A percentile compares a stretch with the other conserved stretches of the same genome.
These are phyloP conservation scores for Craterocephalus amniculus DNA, from an alignment of 2,797 vertebrate genomes.

Conservation along the genomic window DNA sequence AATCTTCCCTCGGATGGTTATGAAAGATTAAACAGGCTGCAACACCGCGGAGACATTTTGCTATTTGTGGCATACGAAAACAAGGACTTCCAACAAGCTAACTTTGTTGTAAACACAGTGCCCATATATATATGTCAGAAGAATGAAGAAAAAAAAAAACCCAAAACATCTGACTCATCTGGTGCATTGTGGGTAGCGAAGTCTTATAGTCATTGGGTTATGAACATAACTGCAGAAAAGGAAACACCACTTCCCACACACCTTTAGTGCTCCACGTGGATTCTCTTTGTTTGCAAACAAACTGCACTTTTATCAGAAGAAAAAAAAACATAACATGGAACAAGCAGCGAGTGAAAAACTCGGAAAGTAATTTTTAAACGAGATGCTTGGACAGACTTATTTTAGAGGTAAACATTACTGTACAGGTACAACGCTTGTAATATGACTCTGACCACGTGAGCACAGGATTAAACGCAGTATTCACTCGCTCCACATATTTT, in stretches of 20 bases:
- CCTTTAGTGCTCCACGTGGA: constrained; percentile 77
- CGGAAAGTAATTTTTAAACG: neutral
- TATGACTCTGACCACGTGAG: constrained; percentile 32
- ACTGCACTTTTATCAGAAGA: constrained; percentile 42
- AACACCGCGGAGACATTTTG: constrained; percentile 64
- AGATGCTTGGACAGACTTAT: neutral
- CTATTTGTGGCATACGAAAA: constrained; percentile 47
- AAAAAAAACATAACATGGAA: constrained; percentile 38
- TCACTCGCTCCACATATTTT: neutral
- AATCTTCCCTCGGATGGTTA: constrained; percentile 24
- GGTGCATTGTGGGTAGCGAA: constrained; percentile 71
- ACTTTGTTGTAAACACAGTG: constrained; percentile 69
- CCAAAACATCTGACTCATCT: constrained; percentile 9
- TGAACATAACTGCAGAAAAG: accelerated
- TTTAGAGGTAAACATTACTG: neutral
- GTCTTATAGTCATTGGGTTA: neutral
- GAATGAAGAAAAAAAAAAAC: constrained; percentile 27
- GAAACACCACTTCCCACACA: constrained; percentile 73
- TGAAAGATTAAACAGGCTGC: constrained; percentile 16
- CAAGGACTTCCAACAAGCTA: constrained; percentile 71
- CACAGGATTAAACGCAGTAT: constrained; percentile 21
- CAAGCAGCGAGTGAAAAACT: constrained; percentile 5
- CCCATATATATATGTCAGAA: constrained; percentile 74
- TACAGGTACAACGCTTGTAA: constrained; percentile 2
- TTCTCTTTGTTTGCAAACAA: constrained; percentile 88